Evolutionary conservation across 2,113 vertebrate genomes (phyloP).

Genomic region (Dermatemys mawii): DNA sequence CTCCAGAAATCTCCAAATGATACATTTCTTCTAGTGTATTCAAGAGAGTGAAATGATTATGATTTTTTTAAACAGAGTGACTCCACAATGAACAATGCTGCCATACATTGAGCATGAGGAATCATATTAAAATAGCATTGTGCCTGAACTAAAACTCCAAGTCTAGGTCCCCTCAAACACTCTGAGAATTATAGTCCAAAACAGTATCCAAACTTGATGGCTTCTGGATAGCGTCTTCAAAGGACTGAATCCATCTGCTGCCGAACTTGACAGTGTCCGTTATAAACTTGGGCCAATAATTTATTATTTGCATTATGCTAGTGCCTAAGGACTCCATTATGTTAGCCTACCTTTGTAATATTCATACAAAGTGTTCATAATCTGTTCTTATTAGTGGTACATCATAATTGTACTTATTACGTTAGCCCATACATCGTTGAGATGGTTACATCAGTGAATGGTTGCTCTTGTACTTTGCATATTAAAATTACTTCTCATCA

Average conservation of each 20-base stretch:
- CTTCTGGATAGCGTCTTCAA: not conserved
- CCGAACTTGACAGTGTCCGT: not conserved
- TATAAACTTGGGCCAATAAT: not conserved
- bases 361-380: not conserved
- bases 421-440: not conserved
- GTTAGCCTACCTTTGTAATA: not conserved
- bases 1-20: not conserved
- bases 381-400: conserved; percentile 2
- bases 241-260: not conserved
- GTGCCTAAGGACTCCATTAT: not conserved
- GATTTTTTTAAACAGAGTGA: not conserved
- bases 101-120: not conserved
- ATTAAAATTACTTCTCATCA: conserved; percentile 1
- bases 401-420: not conserved
- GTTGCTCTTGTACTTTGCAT: not conserved
- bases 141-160: not conserved
- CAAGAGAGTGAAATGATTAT: not conserved
- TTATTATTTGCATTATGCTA: not conserved
- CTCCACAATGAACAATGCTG: not conserved
- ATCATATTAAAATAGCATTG: not conserved
- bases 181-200: not conserved
- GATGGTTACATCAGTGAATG: not conserved
- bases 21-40: not conserved
- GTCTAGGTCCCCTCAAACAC: not conserved
- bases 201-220: not conserved